These are phyloP conservation scores for Pristis pectinata DNA, from an alignment of 2,797 vertebrate genomes.

Conservation along the genomic window DNA sequence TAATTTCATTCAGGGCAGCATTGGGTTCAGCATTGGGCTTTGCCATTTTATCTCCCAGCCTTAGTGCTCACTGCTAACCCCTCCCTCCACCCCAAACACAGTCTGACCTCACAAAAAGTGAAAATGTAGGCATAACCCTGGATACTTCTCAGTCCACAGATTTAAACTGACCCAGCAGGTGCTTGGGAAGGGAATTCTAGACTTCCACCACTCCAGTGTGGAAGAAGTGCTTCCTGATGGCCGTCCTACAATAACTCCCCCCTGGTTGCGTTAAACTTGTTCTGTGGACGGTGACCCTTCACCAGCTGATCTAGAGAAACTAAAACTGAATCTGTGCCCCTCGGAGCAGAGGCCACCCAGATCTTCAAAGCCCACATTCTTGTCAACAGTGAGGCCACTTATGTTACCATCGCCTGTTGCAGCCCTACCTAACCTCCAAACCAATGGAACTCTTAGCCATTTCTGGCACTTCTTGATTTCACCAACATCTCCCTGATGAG, in stretches of 20 bases:
- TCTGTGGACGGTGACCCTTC: too few species aligned
- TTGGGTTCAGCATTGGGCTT: neutral
- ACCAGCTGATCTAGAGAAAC: neutral
- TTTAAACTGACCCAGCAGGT: too few species aligned
- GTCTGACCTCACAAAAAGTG: too few species aligned
- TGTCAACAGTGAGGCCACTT: neutral
- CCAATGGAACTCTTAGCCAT: neutral
- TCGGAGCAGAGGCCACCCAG: neutral
- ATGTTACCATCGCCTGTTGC: neutral
- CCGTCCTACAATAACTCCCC: too few species aligned
- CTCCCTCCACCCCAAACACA: neutral
- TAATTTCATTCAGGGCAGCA: too few species aligned
- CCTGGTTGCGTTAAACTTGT: neutral
- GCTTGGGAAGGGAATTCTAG: too few species aligned
- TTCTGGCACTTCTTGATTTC: neutral
- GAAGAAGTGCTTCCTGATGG: too few species aligned
- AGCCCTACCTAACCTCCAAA: neutral
- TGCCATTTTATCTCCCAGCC: neutral
- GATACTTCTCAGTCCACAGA: too few species aligned
- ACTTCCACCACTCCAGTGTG: too few species aligned
- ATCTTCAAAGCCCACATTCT: neutral
- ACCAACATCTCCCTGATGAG: neutral
- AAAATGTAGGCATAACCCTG: too few species aligned
- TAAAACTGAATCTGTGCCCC: neutral
- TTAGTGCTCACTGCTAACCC: neutral